Percentiles rank a stretch among this genome's conserved stretches.
Conservation (phyloP, 2,113 vertebrate genomes). For the Dicentrarchus labrax region DNA sequence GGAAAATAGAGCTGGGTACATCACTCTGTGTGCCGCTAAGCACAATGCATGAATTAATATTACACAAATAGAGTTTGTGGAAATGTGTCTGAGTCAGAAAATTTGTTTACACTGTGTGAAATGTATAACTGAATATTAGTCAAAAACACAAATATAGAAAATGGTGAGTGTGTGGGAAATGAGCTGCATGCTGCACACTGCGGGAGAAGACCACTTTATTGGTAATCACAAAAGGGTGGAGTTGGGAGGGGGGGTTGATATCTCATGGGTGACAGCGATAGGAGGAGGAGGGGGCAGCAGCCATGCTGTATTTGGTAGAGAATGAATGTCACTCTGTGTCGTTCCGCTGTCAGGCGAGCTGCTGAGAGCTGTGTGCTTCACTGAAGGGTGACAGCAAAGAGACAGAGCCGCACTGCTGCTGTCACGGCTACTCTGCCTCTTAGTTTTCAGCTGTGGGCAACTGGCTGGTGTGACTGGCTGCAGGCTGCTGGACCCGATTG, state of each 20-base stretch:
- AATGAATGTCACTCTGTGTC: constrained; percentile 70
- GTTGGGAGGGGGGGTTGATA: constrained; percentile 38
- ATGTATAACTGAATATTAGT: constrained; percentile 40
- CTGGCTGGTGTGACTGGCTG: constrained; percentile 33
- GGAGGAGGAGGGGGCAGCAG: constrained; percentile 28
- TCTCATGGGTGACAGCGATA: constrained; percentile 52
- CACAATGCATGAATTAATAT: constrained; percentile 45
- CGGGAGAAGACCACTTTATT: constrained; percentile 25
- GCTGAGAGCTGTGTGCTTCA: constrained; percentile 68
- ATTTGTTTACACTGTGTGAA: constrained; percentile 41
- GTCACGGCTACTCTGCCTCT: constrained; percentile 67
- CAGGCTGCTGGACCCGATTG: constrained; percentile 46
- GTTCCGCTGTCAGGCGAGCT: constrained; percentile 70
- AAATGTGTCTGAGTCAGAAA: constrained; percentile 36
- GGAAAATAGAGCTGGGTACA: neutral
- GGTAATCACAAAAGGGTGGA: constrained; percentile 50
- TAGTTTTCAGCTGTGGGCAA: constrained; percentile 48
- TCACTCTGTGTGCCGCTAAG: constrained; percentile 21
- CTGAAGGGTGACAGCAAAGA: constrained; percentile 77
- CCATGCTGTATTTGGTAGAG: constrained; percentile 62
- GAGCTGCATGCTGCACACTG: constrained; percentile 33
- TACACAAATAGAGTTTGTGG: constrained; percentile 19
- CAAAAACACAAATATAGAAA: constrained; percentile 18
- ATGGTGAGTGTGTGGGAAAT: constrained; percentile 1
- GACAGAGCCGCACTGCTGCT: constrained; percentile 71